Evolutionary conservation across 2,888 invertebrate species (phyloP), one percentile per base, ranked within the genome.

Genomic region (Lycophotia porphyrea): DNA sequence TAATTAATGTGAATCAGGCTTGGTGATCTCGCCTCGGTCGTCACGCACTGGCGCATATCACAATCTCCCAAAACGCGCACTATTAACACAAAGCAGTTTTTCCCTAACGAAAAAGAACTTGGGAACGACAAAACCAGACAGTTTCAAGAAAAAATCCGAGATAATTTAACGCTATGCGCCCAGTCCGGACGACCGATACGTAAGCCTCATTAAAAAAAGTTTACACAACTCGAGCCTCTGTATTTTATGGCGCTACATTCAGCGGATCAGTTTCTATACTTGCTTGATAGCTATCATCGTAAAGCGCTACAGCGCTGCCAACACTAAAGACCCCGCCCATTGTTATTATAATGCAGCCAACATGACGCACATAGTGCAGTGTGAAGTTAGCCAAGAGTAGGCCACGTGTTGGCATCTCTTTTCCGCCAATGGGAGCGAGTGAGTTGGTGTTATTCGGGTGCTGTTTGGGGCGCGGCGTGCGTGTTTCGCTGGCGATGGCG

Each of bases 261-360:
- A 88, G 80, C 88, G 89, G 86, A 52, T 11, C 55, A 18, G 0
- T 0, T 0, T 0, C n/a, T 5, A n/a, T 76, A 65, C 13, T 24
- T 9, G 0, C 5, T 58, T 27, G 27, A 67, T 68, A 58, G 42
- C 27, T 36, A 8, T 39, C 21, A 65, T 64, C 4, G n/a, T 76
- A 44, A 85, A 93, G 93, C 95, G 93, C 90, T 94, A 61, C 47
- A 92, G 80, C 89, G 93, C 93, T 92, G 74, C 11, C 21, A 5
- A 4, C 15, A 66, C 86, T 55, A 49, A 55, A 85, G 76, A 86
- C 92, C 91, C 92, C 94, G 88, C 94, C 95, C 93, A 95, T 96
- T 96, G 96, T 96, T 96, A 95, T 96, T 95, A 94, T 94, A 95
- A 94, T 95, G 95, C 94, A 93, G 94, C 95, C 96, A 96, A 96